Evolutionary conservation across 2,113 vertebrate species (phyloP).

Genomic region (Numenius arquata): DNA sequence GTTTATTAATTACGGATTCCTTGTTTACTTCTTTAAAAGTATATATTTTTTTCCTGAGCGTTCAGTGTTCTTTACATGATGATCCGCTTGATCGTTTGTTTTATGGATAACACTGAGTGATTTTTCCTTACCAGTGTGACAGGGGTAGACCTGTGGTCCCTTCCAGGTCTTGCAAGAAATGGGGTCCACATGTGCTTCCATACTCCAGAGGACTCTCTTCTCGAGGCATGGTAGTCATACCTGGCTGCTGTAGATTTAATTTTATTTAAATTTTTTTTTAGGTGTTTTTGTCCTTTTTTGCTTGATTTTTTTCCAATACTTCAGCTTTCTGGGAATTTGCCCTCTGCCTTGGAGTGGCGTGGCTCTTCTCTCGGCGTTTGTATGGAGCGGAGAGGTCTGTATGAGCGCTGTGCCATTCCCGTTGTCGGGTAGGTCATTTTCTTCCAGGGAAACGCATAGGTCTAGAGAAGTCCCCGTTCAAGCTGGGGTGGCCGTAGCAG

Average conservation of each 20-base stretch:
- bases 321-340: background rate
- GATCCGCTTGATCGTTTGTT: background rate
- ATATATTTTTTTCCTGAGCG: background rate
- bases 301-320: background rate
- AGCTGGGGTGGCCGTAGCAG: background rate
- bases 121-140: background rate
- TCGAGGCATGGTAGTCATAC: accelerated
- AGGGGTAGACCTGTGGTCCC: background rate
- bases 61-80: background rate
- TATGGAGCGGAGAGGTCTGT: background rate
- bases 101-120: background rate
- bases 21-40: background rate
- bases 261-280: background rate
- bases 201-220: background rate
- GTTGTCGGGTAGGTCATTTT: accelerated
- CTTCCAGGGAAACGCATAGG: background rate
- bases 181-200: background rate
- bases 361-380: background rate
- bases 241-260: background rate
- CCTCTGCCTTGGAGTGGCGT: background rate
- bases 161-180: background rate
- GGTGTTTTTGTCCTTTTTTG: background rate
- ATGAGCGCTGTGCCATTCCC: background rate
- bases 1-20: background rate
- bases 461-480: background rate